phyloP scores from a whole-genome alignment of 2,113 vertebrate genomes.

The Oceanodroma tethys region DNA sequence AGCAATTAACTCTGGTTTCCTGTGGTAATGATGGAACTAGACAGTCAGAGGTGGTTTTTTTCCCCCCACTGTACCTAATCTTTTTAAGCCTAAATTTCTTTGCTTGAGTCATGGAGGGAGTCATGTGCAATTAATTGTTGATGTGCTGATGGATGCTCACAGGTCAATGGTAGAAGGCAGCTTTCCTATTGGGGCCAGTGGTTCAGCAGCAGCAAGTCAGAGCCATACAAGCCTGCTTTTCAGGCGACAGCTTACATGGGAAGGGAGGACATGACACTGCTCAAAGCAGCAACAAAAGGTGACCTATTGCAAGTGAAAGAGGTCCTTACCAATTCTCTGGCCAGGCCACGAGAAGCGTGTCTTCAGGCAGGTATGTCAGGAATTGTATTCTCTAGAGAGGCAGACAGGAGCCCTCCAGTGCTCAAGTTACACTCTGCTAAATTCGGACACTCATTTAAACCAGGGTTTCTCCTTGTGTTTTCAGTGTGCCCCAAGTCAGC shows the following conservation, averaged over 20 bases:
- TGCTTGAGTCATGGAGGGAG: background rate
- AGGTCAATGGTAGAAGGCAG: background rate
- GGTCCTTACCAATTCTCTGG: background rate
- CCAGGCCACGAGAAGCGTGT: background rate
- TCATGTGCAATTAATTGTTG: background rate
- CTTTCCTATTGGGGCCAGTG: background rate
- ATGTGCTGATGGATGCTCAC: background rate
- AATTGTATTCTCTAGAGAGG: background rate
- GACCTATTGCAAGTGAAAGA: background rate
- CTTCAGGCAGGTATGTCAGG: background rate
- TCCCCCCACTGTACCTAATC: background rate
- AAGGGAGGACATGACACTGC: background rate
- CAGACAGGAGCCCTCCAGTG: background rate
- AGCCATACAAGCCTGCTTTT: background rate
- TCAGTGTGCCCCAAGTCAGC: background rate
- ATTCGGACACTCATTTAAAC: background rate
- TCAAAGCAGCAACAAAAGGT: background rate
- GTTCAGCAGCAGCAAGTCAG: background rate
- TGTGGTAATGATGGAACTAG: background rate
- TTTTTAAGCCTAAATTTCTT: background rate
- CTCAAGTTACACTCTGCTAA: background rate
- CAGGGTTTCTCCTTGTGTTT: background rate
- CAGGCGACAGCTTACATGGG: background rate
- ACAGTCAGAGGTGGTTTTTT: background rate
- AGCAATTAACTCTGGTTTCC: background rate